Conservation (phyloP, 2,888 invertebrate species). For the Isotomurus palustris region DNA sequence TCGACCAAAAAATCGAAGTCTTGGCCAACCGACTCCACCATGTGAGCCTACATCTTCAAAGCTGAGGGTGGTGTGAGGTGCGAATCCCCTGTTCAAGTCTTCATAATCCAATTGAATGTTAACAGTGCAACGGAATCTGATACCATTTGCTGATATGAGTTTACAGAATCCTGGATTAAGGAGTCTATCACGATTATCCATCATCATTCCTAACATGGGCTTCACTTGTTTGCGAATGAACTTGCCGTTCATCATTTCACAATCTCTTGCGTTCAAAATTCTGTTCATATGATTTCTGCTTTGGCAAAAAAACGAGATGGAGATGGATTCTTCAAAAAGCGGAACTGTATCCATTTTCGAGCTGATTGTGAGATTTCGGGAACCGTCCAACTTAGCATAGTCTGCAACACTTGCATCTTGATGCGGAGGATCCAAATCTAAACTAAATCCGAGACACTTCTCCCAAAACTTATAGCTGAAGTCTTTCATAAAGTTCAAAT, state of each 20-base stretch:
- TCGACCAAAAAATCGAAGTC: constrained; percentile 1
- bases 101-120: not conserved
- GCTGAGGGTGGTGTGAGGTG: not conserved
- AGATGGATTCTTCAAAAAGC: constrained; percentile 1
- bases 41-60: constrained; percentile 3
- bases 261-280: not conserved
- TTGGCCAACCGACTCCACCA: not conserved
- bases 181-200: not conserved
- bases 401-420: constrained; percentile 1
- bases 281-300: not conserved
- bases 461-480: constrained; percentile 4
- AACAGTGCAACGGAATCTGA: constrained; percentile 1
- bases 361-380: too few species aligned
- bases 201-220: not conserved
- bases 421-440: constrained; percentile 4
- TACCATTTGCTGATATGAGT: not conserved
- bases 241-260: constrained; percentile 6
- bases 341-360: not conserved
- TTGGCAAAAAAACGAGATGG: constrained; percentile 4
- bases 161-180: not conserved
- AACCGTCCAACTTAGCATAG: constrained; percentile 11
- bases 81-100: not conserved
- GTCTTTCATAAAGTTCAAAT: constrained; percentile 6
- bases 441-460: constrained; percentile 6
- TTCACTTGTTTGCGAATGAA: constrained; percentile 1